Evolutionary conservation across 2,113 vertebrate species (phyloP).

Genomic region (Planiliza haematocheilus): DNA sequence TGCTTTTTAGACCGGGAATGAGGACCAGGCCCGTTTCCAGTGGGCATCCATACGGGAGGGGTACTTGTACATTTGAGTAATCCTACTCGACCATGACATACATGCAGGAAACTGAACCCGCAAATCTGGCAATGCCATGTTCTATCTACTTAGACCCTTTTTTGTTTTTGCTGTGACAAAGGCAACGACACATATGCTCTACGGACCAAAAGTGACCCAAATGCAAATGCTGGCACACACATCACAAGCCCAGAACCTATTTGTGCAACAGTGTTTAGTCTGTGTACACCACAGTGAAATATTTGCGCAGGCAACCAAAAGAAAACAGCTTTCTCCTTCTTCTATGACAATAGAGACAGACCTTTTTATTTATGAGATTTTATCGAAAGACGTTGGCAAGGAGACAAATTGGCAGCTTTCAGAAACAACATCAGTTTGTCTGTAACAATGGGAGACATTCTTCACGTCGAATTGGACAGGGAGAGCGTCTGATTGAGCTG

Average conservation of each 20-base stretch:
- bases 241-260: conserved; percentile 22
- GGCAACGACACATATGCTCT: conserved; percentile 43
- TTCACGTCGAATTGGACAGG: not conserved
- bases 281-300: conserved; percentile 23
- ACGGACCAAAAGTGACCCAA: conserved; percentile 34
- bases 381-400: conserved; percentile 13
- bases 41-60: conserved; percentile 8
- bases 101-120: conserved; percentile 23
- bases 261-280: conserved; percentile 47
- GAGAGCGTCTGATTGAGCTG: not conserved
- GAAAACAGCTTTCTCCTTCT: conserved; percentile 22
- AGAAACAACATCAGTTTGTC: conserved; percentile 5
- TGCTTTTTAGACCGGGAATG: conserved; percentile 44
- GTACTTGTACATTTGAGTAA: conserved; percentile 35
- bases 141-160: conserved; percentile 35
- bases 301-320: conserved; percentile 37
- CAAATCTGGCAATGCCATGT: conserved; percentile 14
- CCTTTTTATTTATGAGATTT: conserved; percentile 39
- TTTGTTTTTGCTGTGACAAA: conserved; percentile 4
- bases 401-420: conserved; percentile 27
- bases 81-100: conserved; percentile 37
- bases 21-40: conserved; percentile 45
- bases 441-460: conserved; percentile 23
- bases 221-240: conserved; percentile 19
- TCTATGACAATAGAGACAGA: conserved; percentile 35